A percentile compares a stretch with the other conserved stretches of the same genome.
Conservation (phyloP, 2,797 vertebrate genomes). For the Avahi laniger region DNA sequence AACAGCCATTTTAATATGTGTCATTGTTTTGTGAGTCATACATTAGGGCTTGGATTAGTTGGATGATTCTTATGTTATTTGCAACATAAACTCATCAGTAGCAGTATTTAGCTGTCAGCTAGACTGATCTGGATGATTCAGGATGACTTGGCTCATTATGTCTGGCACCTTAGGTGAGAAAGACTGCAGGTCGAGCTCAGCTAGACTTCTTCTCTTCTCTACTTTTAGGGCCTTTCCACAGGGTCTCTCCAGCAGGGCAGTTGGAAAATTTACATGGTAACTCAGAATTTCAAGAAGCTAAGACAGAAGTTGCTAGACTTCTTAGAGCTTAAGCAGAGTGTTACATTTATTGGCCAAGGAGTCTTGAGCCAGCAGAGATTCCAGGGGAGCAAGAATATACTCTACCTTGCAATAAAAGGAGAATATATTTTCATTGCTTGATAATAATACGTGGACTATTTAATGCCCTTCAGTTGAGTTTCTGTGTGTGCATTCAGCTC, state of each 20-base stretch:
- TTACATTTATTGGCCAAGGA: not conserved
- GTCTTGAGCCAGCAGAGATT: not conserved
- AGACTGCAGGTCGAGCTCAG: not conserved
- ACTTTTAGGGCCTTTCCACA: not conserved
- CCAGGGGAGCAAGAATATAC: not conserved
- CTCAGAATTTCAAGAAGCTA: not conserved
- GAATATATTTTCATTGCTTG: not conserved
- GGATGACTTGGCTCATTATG: not conserved
- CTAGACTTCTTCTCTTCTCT: not conserved
- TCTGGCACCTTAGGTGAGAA: not conserved
- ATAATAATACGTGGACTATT: not conserved
- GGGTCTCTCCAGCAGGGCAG: not conserved
- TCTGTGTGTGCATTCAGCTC: not conserved
- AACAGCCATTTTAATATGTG: not conserved
- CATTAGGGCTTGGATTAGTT: not conserved
- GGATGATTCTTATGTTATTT: not conserved
- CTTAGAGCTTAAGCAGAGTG: not conserved
- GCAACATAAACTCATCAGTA: fast-evolving
- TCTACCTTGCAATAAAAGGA: not conserved
- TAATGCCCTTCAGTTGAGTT: not conserved
- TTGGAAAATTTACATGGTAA: not conserved
- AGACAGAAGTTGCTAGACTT: not conserved
- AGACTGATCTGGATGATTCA: not conserved
- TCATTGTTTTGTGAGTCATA: not conserved
- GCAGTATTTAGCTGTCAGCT: not conserved